Conservation (phyloP, 2,888 invertebrate species). For the Drosophila kambysellisi region DNA sequence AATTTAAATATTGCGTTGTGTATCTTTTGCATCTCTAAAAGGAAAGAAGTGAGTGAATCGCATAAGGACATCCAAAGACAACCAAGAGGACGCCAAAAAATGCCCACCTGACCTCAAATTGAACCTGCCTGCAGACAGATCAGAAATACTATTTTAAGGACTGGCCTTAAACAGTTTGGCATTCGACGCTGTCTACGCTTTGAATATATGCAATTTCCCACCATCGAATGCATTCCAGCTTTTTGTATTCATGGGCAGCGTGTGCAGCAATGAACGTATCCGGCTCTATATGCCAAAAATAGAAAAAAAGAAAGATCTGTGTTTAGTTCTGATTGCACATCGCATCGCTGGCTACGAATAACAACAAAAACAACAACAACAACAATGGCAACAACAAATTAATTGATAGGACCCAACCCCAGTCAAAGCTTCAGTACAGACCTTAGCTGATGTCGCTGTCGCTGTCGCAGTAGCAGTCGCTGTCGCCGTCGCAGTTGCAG, state of each 20-base stretch:
- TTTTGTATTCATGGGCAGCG: constrained; percentile 16
- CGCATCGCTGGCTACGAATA: constrained; percentile 42
- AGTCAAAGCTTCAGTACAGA: constrained; percentile 7
- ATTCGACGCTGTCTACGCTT: background rate
- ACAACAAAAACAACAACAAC: constrained; percentile 17
- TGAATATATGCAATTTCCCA: constrained; percentile 14
- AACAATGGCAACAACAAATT: constrained; percentile 43
- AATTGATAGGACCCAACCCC: constrained; percentile 57
- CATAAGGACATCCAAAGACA: background rate
- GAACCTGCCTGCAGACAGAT: background rate
- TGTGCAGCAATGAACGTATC: constrained; percentile 37
- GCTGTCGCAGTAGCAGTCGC: background rate
- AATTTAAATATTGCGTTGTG: background rate
- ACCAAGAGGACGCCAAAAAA: background rate
- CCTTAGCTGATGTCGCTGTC: background rate
- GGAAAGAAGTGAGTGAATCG: background rate
- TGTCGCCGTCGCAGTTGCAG: constrained; percentile 1
- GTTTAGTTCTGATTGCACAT: constrained; percentile 51
- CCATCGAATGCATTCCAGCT: constrained; percentile 27
- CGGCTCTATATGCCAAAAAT: constrained; percentile 27
- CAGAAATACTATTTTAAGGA: background rate
- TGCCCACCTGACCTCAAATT: background rate
- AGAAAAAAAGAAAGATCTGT: constrained; percentile 20
- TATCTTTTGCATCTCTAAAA: constrained; percentile 2
- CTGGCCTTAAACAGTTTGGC: constrained; percentile 6